Base-by-base conservation (phyloP, 1,140 invertebrate species). In the Sinonovacula constricta region DNA sequence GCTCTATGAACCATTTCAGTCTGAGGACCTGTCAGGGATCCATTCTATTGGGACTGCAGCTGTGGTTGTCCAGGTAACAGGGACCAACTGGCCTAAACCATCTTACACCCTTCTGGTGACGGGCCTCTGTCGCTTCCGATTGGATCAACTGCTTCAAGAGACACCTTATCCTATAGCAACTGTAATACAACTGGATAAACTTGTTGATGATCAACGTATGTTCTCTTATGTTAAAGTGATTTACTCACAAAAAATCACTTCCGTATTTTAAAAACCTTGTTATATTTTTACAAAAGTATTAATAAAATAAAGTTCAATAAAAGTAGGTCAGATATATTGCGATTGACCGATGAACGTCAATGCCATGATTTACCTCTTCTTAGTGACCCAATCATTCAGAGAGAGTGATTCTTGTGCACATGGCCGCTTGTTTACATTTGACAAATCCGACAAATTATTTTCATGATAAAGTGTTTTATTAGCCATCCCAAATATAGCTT, bases 1-100 rank as follows among this genome's bases (percentile, higher is more conserved):
- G n/a, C n/a, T n/a, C n/a, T n/a, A n/a, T n/a, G n/a, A 68, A 12
- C 68, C 68, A 70, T 79, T 56, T 28, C 51, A 88, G 88, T 85
- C 83, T 70, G 86, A 88, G 36, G 88, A 89, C 45, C 45, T 88
- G 34, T 81, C 86, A 3, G 74, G 75, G n/a, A 53, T 92, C 15
- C 92, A 92, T 83, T 80, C 87, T 22, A 90, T 93, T 67, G 93
- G 92, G 15, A 93, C 92, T 31, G 92, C 92, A 62, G 93, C 92
- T 14, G 88, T 93, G 54, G 92, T 93, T 5, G 91, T 93, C 26
- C 92, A 93, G 85, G 92, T 93, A 4, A 91, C 92, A 7, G 92
- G 92, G 4, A 93, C 92, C 2, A 93, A 92, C 81, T 93, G 92
- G 92, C 92, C 93, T 0, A 85, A 89, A 28, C 91, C 91, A 39